A percentile compares a stretch with the other conserved stretches of the same genome.
Evolutionary conservation across 2,888 invertebrate genomes (phyloP).

Genomic region (Parapristionchus giblindavisi): DNA sequence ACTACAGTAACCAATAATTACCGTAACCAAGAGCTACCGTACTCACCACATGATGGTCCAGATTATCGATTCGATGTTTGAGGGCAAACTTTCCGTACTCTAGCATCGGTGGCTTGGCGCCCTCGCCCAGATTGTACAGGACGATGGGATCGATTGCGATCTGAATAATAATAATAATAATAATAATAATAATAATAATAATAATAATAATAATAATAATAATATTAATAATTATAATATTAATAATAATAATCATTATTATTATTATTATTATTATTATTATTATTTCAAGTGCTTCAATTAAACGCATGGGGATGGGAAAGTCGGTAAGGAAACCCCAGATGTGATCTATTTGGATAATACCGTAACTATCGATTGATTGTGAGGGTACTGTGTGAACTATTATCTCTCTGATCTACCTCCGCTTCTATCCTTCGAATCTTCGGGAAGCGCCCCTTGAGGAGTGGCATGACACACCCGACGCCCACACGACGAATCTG

Average conservation of each 20-base stretch:
- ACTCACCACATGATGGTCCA: slow-evolving; percentile 13
- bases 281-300: no score
- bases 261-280: no score
- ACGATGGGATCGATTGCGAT: slow-evolving; percentile 19
- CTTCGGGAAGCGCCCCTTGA: slow-evolving; percentile 1
- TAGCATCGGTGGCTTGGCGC: background rate
- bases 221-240: no score
- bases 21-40: background rate
- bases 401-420: background rate
- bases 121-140: background rate
- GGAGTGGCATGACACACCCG: background rate
- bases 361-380: background rate
- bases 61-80: background rate
- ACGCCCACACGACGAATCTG: slow-evolving; percentile 8
- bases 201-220: no score
- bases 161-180: background rate
- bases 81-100: slow-evolving; percentile 34
- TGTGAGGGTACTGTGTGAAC: background rate
- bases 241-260: no score
- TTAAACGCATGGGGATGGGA: background rate
- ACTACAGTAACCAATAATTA: background rate
- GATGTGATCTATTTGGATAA: background rate
- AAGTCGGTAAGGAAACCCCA: background rate
- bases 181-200: no score
- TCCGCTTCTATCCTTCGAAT: slow-evolving; percentile 9